Evolutionary conservation across 2,797 vertebrate genomes (phyloP).

Genomic region (Carapus acus): DNA sequence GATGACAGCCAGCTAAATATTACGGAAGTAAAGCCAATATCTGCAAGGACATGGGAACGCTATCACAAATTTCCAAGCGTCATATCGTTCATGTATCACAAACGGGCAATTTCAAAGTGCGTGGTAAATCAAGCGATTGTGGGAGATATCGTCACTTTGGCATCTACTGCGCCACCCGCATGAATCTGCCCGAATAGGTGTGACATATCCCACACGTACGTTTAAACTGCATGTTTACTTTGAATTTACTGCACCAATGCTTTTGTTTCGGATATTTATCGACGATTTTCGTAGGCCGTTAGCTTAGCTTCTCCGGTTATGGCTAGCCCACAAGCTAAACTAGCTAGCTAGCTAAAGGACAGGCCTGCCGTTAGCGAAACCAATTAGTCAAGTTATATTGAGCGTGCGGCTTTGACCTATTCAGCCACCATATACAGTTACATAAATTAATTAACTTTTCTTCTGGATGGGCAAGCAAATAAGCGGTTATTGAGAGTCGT

Average conservation of each 20-base stretch:
- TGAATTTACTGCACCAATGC: not conserved
- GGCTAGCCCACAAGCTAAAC: constrained; percentile 46
- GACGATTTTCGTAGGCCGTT: constrained; percentile 37
- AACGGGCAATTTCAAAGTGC: constrained; percentile 22
- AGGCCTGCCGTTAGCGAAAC: constrained; percentile 29
- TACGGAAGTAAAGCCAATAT: rapidly evolving
- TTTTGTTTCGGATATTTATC: not conserved
- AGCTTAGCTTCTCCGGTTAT: constrained; percentile 37
- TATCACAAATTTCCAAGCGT: not conserved
- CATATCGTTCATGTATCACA: not conserved
- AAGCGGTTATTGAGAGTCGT: constrained; percentile 25
- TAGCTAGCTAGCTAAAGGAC: constrained; percentile 31
- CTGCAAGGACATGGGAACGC: rapidly evolving
- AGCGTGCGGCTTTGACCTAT: not conserved
- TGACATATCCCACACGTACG: no score
- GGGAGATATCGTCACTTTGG: not conserved
- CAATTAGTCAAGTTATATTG: not conserved
- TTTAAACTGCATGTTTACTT: no score
- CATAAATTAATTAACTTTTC: constrained; percentile 2
- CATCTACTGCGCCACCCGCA: not conserved
- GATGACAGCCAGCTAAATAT: no score
- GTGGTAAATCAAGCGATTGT: constrained; percentile 15
- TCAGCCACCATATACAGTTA: constrained; percentile 5
- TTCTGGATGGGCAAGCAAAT: constrained; percentile 18
- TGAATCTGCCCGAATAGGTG: not conserved